phyloP scores from a whole-genome alignment of 2,113 vertebrate genomes.

The Pachypanchax playfairii region DNA sequence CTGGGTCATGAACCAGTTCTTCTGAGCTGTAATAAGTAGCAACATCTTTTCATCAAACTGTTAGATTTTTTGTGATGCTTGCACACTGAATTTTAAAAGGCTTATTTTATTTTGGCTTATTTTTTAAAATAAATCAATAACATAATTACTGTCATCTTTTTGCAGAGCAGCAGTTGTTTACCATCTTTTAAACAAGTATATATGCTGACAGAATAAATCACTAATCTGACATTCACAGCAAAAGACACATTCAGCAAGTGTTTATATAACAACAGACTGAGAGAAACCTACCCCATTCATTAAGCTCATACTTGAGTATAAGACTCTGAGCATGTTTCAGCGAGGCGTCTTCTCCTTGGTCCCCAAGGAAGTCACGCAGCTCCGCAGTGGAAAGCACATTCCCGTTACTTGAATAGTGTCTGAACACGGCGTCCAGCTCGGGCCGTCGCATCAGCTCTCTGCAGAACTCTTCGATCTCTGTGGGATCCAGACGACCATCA shows the following conservation, averaged over 20 bases:
- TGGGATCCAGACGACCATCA: conserved; percentile 85
- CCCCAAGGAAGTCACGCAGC: conserved; percentile 89
- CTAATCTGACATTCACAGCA: conserved; percentile 1
- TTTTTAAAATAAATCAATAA: no score
- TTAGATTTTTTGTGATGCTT: background rate
- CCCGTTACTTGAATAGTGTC: conserved; percentile 86
- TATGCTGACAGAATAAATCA: background rate
- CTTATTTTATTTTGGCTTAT: no score
- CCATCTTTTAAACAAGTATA: no score
- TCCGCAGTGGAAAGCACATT: conserved; percentile 84
- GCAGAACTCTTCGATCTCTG: conserved; percentile 93
- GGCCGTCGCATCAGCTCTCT: conserved; percentile 88
- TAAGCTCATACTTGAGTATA: conserved; percentile 88
- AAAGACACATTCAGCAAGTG: background rate
- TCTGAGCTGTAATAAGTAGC: conserved; percentile 81
- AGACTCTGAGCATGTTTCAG: conserved; percentile 79
- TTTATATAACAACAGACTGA: conserved; percentile 7
- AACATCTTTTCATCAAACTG: background rate
- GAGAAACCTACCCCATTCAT: conserved; percentile 84
- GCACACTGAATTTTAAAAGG: no score
- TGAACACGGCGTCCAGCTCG: conserved; percentile 90
- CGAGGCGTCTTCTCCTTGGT: conserved; percentile 88
- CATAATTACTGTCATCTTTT: background rate
- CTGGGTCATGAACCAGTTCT: conserved; percentile 89
- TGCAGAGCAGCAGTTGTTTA: background rate